phyloP scores from a whole-genome alignment of 1,140 invertebrate genomes.

The Ceratosolen fusciceps region DNA sequence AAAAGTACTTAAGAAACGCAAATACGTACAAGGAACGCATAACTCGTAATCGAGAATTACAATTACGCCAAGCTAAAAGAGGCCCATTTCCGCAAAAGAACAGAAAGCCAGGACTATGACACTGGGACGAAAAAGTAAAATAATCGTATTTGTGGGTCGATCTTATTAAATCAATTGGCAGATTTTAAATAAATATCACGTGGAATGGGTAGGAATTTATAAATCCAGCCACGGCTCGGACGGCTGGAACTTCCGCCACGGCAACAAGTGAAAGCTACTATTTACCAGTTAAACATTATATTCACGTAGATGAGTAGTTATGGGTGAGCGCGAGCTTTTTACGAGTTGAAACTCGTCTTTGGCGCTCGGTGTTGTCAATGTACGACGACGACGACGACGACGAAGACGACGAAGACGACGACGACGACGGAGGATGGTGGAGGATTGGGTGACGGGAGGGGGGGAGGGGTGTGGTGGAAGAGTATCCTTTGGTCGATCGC shows the following conservation, averaged over 20 bases:
- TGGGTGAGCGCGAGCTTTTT: conserved; percentile 14
- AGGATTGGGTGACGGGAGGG: not conserved
- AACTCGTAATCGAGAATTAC: not conserved
- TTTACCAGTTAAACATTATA: conserved; percentile 56
- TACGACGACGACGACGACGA: not conserved
- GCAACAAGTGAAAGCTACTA: conserved; percentile 53
- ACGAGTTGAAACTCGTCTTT: not conserved
- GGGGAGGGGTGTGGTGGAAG: not conserved
- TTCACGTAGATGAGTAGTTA: conserved; percentile 41
- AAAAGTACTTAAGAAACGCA: conserved; percentile 6
- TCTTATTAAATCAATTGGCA: conserved; percentile 12
- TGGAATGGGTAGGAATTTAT: conserved; percentile 21
- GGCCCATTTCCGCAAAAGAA: not conserved
- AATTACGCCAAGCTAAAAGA: not conserved
- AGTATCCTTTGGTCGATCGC: not conserved
- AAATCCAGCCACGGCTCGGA: not conserved
- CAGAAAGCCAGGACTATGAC: not conserved
- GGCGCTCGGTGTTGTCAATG: too few species aligned
- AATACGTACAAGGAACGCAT: not conserved
- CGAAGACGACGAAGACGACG: not conserved
- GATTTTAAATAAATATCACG: conserved; percentile 32
- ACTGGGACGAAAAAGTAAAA: not conserved
- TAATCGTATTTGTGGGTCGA: not conserved
- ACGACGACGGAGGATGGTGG: not conserved
- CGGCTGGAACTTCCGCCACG: not conserved